Percentiles rank a stretch among this genome's conserved stretches.
These are phyloP conservation scores for Plectropomus leopardus DNA, from an alignment of 2,113 vertebrate genomes.

Conservation along the genomic window DNA sequence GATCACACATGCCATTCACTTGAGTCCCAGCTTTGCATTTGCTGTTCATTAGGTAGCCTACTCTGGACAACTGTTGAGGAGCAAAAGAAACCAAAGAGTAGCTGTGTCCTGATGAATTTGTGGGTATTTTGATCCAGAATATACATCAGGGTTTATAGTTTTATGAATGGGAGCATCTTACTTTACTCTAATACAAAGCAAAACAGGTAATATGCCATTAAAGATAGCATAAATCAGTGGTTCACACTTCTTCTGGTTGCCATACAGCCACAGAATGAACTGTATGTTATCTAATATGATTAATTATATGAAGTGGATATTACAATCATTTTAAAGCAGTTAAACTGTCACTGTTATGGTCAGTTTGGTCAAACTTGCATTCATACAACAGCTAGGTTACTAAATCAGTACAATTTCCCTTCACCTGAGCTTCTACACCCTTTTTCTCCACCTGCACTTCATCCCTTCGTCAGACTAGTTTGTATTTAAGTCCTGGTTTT, in stretches of 20 bases:
- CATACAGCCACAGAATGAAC: neutral
- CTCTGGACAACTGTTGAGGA: neutral
- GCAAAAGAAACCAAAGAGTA: neutral
- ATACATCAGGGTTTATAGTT: neutral
- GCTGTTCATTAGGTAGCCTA: slow-evolving; percentile 1
- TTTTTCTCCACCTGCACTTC: no score
- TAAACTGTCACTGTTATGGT: neutral
- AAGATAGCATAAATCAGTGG: neutral
- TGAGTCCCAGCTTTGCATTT: neutral
- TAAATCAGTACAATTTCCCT: no score
- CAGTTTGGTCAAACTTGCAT: neutral
- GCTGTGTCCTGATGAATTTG: neutral
- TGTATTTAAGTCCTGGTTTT: no score
- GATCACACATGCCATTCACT: slow-evolving; percentile 12
- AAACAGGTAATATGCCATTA: neutral
- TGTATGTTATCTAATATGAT: neutral
- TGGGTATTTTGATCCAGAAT: neutral
- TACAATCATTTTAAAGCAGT: neutral
- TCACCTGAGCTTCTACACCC: no score
- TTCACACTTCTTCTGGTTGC: neutral
- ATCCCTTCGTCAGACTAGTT: no score
- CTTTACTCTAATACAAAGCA: neutral
- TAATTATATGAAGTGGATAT: neutral
- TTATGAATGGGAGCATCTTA: neutral
- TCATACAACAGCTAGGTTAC: neutral